phyloP scores from a whole-genome alignment of 2,113 vertebrate species.

The Syngnathus scovelli region DNA sequence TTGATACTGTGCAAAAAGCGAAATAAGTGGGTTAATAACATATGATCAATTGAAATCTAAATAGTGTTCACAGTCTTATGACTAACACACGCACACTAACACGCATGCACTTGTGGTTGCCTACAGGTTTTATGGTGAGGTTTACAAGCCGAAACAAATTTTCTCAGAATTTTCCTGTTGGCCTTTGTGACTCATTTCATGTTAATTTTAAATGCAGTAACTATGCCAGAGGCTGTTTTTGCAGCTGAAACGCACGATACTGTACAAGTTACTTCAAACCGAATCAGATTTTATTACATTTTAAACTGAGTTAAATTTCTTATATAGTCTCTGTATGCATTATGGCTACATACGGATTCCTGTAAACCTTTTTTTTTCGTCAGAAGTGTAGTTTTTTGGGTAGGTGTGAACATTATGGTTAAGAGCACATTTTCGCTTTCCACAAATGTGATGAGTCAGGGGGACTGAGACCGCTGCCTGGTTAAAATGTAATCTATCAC shows the following conservation, averaged over 20 bases:
- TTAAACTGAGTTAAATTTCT: not conserved
- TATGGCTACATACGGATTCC: not conserved
- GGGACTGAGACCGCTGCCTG: conserved; percentile 19
- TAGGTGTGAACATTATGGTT: not conserved
- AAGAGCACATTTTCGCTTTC: conserved; percentile 35
- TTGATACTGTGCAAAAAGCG: too few relatives aligned
- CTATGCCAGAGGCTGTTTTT: not conserved
- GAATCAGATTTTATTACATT: not conserved
- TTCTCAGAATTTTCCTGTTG: conserved; percentile 24
- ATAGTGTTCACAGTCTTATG: conserved; percentile 46
- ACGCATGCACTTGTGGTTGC: conserved; percentile 23
- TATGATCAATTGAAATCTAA: conserved; percentile 47
- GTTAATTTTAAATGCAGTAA: not conserved
- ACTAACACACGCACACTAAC: not conserved
- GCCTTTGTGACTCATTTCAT: not conserved
- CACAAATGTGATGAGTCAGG: conserved; percentile 47
- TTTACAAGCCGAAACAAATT: conserved; percentile 39
- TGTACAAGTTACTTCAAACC: not conserved
- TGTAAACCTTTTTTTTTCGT: not conserved
- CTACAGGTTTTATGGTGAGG: conserved; percentile 51
- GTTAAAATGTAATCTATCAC: conserved; percentile 64
- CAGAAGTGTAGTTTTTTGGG: not conserved
- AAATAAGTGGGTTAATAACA: too few relatives aligned
- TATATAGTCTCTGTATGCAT: not conserved
- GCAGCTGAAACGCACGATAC: not conserved